Evolutionary conservation across 1,140 invertebrate species (phyloP), one percentile per base, ranked within the genome.

Genomic region (Zelostemma sp.): DNA sequence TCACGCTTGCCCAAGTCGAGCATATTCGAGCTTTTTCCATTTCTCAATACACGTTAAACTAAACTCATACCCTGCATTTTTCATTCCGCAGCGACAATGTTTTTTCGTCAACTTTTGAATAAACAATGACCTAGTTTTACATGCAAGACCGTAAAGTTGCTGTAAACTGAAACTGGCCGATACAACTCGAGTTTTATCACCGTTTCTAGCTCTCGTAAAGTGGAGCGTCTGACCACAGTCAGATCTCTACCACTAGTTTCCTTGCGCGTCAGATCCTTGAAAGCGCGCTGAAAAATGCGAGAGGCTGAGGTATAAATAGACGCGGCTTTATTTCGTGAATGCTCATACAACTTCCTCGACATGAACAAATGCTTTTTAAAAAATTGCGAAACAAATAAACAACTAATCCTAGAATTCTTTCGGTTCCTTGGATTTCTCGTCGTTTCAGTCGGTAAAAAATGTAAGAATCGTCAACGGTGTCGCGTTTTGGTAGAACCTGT

Each of bases 221-320:
- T 51, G 51, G 46, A 41, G 55, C 38, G 78, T 63, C 77, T 61
- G 78, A 79, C 75, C 64, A 74, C 68, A 72, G 56, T 49, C 21
- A 35, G 43, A 62, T 63, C 43, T 69, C 41, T 67, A 79, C 77
- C 76, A 80, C 78, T 79, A 51, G 69, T 41, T 68, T 76, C 46
- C 47, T 49, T 43, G 60, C 50, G 16, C 50, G 41, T 15, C 12
- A 15, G 14, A 41, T 46, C 16, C 49, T 33, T 12, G 38, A n/a
- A 59, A 8, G 54, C 25, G 19, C 40, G 50, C 54, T n/a, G 35
- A 38, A 14, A 38, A 38, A 38, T 5, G 35, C 9, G 11, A 1
- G 21, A 3, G 21, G 8, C 21, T 8, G 21, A 3, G 8, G 3
- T 25, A 25, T 25, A 25, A 8, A 25, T 8, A 25, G 8, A 25